phyloP scores from a whole-genome alignment of 2,888 invertebrate species.

The Pemphredon lugubris region DNA sequence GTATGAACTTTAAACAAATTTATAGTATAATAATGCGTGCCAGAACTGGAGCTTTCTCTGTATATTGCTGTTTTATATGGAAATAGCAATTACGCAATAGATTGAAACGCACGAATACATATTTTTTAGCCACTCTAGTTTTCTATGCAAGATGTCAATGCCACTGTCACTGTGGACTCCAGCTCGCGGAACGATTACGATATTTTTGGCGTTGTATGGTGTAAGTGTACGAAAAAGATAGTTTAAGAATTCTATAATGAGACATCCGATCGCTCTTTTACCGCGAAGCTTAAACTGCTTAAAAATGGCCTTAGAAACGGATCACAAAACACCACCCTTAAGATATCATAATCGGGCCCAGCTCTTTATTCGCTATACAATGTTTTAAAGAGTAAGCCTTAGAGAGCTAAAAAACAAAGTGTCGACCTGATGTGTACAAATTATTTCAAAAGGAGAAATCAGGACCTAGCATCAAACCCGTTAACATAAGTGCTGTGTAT shows the following conservation, averaged over 20 bases:
- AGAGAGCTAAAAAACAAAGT: not conserved
- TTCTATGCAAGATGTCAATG: conserved; percentile 39
- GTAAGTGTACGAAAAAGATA: too few species aligned
- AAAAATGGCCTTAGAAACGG: too few species aligned
- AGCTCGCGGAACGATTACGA: too few species aligned
- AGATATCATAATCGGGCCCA: too few species aligned
- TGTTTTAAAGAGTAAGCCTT: not conserved
- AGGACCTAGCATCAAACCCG: not conserved
- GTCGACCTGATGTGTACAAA: not conserved
- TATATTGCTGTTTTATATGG: conserved; percentile 46
- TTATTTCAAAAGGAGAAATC: not conserved
- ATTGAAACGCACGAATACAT: conserved; percentile 33
- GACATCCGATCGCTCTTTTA: too few species aligned
- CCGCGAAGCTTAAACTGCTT: too few species aligned
- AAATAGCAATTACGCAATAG: conserved; percentile 37
- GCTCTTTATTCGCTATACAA: conserved; percentile 30
- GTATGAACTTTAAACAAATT: conserved; percentile 55
- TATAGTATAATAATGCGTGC: conserved; percentile 37
- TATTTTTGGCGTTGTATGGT: too few species aligned
- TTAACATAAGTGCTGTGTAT: too few species aligned
- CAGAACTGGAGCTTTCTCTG: conserved; percentile 46
- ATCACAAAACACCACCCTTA: too few species aligned
- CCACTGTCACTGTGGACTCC: conserved; percentile 14
- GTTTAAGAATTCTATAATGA: too few species aligned
- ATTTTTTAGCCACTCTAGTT: conserved; percentile 52